phyloP scores from a whole-genome alignment of 2,888 invertebrate species.

The Carcina quercana region DNA sequence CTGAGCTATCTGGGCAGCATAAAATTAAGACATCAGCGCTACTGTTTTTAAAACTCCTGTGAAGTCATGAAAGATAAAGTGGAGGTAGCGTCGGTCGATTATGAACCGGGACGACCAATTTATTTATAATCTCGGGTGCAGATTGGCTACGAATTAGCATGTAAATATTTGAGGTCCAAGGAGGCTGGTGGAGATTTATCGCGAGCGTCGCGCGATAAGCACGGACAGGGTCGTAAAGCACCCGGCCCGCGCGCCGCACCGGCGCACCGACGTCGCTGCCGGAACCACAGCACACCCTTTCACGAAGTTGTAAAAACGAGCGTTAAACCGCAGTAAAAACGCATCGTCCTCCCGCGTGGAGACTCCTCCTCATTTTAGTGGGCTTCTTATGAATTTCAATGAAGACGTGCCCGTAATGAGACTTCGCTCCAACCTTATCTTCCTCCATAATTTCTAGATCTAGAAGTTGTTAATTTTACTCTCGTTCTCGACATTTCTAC shows the following conservation, averaged over 20 bases:
- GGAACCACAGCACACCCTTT: conserved; percentile 69
- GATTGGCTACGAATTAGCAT: conserved; percentile 72
- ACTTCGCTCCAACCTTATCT: conserved; percentile 31
- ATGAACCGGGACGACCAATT: conserved; percentile 56
- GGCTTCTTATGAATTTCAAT: conserved; percentile 71
- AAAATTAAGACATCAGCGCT: conserved; percentile 56
- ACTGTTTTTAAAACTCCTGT: conserved; percentile 56
- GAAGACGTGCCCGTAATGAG: conserved; percentile 52
- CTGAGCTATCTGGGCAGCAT: conserved; percentile 52
- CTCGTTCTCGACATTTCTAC: too few species aligned
- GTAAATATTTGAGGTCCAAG: conserved; percentile 73
- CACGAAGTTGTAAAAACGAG: conserved; percentile 71
- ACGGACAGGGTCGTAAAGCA: conserved; percentile 64
- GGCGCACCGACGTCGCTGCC: conserved; percentile 27
- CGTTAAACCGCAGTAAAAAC: conserved; percentile 74
- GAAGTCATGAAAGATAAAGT: conserved; percentile 66
- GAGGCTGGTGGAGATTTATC: conserved; percentile 68
- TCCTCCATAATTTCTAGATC: conserved; percentile 21
- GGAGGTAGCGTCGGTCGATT: conserved; percentile 43
- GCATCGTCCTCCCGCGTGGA: conserved; percentile 58
- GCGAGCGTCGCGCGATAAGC: conserved; percentile 63
- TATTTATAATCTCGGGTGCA: conserved; percentile 71
- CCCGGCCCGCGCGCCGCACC: conserved; percentile 31
- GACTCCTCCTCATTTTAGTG: conserved; percentile 59
- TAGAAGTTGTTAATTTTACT: neutral